A percentile compares a stretch with the other conserved stretches of the same genome.
Evolutionary conservation across 2,797 vertebrate species (phyloP).

Genomic region (Peromyscus nudipes): DNA sequence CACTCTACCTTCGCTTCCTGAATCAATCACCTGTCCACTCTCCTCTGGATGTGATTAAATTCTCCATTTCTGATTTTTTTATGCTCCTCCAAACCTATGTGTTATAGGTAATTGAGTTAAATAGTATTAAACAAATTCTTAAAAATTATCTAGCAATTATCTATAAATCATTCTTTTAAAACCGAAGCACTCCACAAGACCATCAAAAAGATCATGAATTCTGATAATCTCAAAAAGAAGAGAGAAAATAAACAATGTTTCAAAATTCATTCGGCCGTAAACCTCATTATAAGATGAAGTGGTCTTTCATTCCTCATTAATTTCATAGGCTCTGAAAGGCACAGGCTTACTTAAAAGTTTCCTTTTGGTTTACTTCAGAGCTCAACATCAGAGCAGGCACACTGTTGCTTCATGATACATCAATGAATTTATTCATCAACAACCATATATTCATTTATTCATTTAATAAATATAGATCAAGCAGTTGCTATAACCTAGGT

Average conservation of each 20-base stretch:
- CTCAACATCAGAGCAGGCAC: background rate
- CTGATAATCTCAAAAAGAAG: background rate
- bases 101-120: background rate
- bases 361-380: background rate
- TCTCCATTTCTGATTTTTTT: background rate
- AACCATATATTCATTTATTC: background rate
- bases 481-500: background rate
- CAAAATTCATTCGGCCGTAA: background rate
- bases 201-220: background rate
- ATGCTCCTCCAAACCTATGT: background rate
- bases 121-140: background rate
- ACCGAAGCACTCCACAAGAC: background rate
- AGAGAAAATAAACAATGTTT: background rate
- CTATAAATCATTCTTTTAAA: background rate
- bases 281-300: background rate
- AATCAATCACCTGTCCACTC: background rate
- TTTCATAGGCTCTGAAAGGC: background rate
- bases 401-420: background rate
- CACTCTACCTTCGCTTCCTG: background rate
- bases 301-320: background rate
- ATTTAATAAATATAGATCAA: background rate
- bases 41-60: background rate
- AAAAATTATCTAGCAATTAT: background rate
- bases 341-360: background rate
- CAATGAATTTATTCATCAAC: background rate